A percentile compares a stretch with the other conserved stretches of the same genome.
Evolutionary conservation across 1,140 invertebrate genomes (phyloP).

Genomic region (Dufourea novaeangliae): DNA sequence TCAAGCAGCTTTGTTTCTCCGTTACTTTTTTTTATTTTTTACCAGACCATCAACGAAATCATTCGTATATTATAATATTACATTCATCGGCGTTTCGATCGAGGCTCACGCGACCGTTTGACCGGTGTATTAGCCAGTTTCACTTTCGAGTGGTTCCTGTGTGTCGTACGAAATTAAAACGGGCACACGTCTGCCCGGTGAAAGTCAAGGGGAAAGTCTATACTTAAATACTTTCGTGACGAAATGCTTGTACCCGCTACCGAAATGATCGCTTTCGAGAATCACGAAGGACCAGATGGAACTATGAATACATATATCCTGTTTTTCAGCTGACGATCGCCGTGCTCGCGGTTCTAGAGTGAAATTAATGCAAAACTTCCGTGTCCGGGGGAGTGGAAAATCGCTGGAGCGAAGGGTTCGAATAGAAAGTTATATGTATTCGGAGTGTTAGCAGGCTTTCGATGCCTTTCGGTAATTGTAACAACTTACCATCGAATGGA

Average conservation of each 20-base stretch:
- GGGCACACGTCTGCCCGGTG: not conserved
- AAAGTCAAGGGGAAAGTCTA: not conserved
- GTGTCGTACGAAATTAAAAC: not conserved
- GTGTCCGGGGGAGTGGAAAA: slow-evolving; percentile 48
- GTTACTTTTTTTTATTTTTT: no score
- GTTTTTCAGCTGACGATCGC: slow-evolving; percentile 12
- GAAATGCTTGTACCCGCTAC: no score
- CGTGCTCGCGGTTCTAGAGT: slow-evolving; percentile 18
- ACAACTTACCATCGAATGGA: slow-evolving; percentile 19
- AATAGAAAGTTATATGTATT: slow-evolving; percentile 43
- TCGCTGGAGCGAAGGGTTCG: slow-evolving; percentile 28
- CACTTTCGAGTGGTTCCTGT: not conserved
- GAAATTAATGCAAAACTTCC: slow-evolving; percentile 65
- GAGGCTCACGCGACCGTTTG: no score
- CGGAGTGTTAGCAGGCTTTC: slow-evolving; percentile 48
- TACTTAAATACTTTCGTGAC: not conserved
- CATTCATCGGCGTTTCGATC: no score
- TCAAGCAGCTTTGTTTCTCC: not conserved
- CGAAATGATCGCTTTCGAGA: slow-evolving; percentile 2
- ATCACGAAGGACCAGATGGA: slow-evolving; percentile 11
- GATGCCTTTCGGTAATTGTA: slow-evolving; percentile 43
- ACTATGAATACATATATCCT: slow-evolving; percentile 16
- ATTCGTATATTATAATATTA: no score
- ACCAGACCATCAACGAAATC: no score
- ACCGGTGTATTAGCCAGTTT: no score